Base-by-base conservation (phyloP, 1,140 invertebrate species). In the Drosophila carrolli region DNA sequence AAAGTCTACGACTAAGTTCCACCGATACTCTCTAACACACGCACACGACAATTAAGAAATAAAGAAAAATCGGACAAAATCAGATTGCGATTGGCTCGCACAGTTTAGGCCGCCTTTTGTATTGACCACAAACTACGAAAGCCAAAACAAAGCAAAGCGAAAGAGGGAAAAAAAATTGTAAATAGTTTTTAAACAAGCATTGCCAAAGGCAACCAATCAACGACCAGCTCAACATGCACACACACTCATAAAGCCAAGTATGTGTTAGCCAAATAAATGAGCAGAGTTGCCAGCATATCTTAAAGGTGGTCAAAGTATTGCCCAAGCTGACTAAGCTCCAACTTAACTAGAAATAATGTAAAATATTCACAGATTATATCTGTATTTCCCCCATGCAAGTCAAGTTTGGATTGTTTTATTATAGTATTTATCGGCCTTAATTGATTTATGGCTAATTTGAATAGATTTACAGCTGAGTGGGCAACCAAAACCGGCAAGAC, bases 401-500 rank as follows among this genome's bases (percentile, higher is more conserved):
- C 76, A 38, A 41, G 13, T 40, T 55, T 48, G 54, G 48, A 32
- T 65, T 68, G 78, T 48, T 58, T 83, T 68, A 71, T 71, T 66
- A 66, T 67, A 63, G 62, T 70, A 68, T 70, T 86, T 73, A 62
- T 51, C 61, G 60, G 35, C 47, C 50, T 72, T 82, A 83, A 88
- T 83, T 86, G 83, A 86, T 83, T 88, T 86, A 77, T 83, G 72
- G 84, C 79, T 88, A 79, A 86, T 79, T 88, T 88, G 75, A 76
- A 83, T 83, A 88, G 71, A 86, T 86, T 88, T 79, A 67, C 75
- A 76, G 67, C 67, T 86, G 75, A 82, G 66, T 82, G 82, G 77
- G 68, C 41, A 62, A 55, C 65, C 19, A 67, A 68, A 84, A 78
- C 81, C 81, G 72, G 72, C 76, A 56, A 75, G 37, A 57, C 16